phyloP scores from a whole-genome alignment of 2,797 vertebrate genomes.

The Semotilus atromaculatus region DNA sequence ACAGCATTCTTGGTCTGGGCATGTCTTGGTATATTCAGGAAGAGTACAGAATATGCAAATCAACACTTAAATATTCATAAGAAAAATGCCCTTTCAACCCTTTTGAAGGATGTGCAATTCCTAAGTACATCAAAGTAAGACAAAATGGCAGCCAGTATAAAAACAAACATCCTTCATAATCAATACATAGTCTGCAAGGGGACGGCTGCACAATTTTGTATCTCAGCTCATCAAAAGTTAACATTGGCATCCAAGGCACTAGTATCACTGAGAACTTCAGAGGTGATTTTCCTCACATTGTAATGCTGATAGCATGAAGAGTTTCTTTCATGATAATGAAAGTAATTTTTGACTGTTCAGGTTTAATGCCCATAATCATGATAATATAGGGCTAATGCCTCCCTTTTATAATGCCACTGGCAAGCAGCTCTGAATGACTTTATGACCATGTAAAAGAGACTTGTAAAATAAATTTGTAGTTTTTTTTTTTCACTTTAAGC shows the following conservation, averaged over 20 bases:
- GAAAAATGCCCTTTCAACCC: slow-evolving; percentile 8
- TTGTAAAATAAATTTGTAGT: background rate
- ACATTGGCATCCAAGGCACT: background rate
- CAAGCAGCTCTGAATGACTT: slow-evolving; percentile 8
- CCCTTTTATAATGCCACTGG: background rate
- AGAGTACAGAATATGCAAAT: slow-evolving; percentile 5
- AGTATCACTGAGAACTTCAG: background rate
- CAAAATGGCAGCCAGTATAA: slow-evolving; percentile 9
- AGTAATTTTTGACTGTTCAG: slow-evolving; percentile 1
- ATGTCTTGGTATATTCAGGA: background rate
- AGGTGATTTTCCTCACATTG: background rate
- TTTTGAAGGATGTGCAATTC: slow-evolving; percentile 15
- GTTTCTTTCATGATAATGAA: slow-evolving; percentile 1
- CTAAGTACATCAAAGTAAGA: slow-evolving; percentile 5
- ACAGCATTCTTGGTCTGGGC: background rate
- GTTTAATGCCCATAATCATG: background rate
- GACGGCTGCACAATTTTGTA: background rate
- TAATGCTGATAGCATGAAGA: background rate
- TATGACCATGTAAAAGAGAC: background rate
- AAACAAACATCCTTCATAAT: slow-evolving; percentile 8
- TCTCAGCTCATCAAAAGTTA: background rate
- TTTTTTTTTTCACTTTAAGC: too few species aligned
- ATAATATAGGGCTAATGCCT: background rate
- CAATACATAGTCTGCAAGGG: background rate
- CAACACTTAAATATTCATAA: slow-evolving; percentile 13